Conservation (phyloP, 2,797 vertebrate species). For the Loriculus beryllinus region DNA sequence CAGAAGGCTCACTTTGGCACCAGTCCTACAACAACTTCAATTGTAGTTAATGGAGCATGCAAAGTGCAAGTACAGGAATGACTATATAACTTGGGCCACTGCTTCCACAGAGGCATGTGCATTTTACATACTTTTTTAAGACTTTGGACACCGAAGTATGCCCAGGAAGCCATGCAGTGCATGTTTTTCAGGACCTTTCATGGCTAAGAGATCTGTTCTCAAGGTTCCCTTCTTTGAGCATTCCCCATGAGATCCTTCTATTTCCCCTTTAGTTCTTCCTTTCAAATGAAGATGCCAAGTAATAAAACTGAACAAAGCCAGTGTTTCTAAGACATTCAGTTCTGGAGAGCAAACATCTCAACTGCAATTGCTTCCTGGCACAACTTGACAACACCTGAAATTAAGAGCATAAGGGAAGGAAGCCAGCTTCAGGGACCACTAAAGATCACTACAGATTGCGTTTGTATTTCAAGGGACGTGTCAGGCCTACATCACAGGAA, state of each 20-base stretch:
- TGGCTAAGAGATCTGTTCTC: neutral
- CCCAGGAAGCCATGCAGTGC: neutral
- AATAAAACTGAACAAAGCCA: slow-evolving; percentile 29
- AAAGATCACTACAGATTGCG: neutral
- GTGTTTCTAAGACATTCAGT: neutral
- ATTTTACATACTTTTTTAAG: neutral
- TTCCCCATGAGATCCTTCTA: neutral
- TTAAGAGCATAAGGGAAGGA: neutral
- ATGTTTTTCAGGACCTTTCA: neutral
- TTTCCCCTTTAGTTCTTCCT: neutral
- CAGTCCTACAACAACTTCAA: neutral
- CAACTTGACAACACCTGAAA: slow-evolving; percentile 42
- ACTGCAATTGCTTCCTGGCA: neutral
- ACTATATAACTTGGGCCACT: neutral
- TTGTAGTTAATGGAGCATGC: neutral
- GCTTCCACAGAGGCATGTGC: neutral
- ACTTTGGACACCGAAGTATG: neutral
- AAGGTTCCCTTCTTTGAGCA: neutral
- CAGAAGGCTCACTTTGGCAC: slow-evolving; percentile 23
- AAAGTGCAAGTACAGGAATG: neutral
- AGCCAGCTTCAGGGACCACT: neutral
- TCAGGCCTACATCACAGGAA: neutral
- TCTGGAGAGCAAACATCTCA: slow-evolving; percentile 11
- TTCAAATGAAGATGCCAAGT: neutral
- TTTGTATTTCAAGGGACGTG: neutral